These are phyloP conservation scores for Carassius gibelio DNA, from an alignment of 2,113 vertebrate genomes.

Conservation along the genomic window DNA sequence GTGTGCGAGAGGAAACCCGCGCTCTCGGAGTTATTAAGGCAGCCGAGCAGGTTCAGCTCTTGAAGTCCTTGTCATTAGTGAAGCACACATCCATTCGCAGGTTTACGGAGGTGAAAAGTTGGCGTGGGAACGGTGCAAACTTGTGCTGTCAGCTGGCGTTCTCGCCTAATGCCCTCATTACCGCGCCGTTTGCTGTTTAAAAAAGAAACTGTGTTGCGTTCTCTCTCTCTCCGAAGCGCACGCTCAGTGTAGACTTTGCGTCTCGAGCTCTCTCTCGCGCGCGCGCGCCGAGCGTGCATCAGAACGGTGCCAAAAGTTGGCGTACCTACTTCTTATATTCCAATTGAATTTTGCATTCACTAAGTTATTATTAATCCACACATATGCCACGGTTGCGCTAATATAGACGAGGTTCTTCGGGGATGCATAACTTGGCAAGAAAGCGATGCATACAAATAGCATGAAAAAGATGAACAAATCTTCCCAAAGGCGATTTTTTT, in stretches of 20 bases:
- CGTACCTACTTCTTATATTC: neutral
- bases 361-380: no score
- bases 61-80: conserved; percentile 62
- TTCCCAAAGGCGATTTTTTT: neutral
- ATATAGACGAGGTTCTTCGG: neutral
- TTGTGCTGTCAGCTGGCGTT: conserved; percentile 57
- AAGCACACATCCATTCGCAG: conserved; percentile 71
- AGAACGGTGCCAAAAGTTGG: neutral
- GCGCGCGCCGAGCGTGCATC: neutral
- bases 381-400: no score
- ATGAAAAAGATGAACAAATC: neutral
- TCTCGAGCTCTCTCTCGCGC: conserved; percentile 15
- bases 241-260: conserved; percentile 3
- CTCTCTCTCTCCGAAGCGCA: conserved; percentile 28
- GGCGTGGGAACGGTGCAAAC: conserved; percentile 59
- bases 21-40: neutral
- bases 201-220: conserved; percentile 59
- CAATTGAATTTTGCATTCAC: neutral
- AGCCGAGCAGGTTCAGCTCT: conserved; percentile 58
- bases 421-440: neutral
- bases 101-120: conserved; percentile 68
- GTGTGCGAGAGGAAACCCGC: conserved; percentile 45
- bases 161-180: conserved; percentile 62
- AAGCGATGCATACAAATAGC: neutral
- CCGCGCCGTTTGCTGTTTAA: conserved; percentile 58